phyloP scores from a whole-genome alignment of 2,888 invertebrate genomes.

The Nomada lathburiana region DNA sequence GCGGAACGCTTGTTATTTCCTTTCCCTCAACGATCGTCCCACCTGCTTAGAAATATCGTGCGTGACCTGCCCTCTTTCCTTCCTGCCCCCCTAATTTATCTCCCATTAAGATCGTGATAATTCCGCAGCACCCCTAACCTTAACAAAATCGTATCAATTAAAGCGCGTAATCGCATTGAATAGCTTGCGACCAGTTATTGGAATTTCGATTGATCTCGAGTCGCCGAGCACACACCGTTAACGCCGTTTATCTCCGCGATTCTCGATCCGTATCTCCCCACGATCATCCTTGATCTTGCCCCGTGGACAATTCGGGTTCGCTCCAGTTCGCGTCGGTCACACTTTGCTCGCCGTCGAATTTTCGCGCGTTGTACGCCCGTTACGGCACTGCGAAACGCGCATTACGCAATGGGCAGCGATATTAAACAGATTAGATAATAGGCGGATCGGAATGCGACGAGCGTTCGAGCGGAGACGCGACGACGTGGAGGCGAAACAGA shows the following conservation, averaged over 20 bases:
- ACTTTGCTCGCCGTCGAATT: background rate
- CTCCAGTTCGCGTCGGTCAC: background rate
- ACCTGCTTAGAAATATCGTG: too few species aligned
- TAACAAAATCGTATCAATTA: too few species aligned
- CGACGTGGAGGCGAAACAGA: background rate
- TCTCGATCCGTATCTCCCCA: too few species aligned
- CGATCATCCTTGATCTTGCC: background rate
- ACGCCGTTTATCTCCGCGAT: too few species aligned
- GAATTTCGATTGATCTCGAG: too few species aligned
- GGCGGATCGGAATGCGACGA: background rate
- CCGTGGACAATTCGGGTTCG: background rate
- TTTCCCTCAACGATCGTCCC: background rate
- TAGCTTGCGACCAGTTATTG: too few species aligned
- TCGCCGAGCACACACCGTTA: too few species aligned
- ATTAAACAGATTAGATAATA: slow-evolving; percentile 33
- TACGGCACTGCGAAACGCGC: background rate
- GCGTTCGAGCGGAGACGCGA: background rate
- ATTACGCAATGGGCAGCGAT: slow-evolving; percentile 1
- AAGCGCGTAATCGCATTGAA: too few species aligned
- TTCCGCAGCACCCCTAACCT: too few species aligned
- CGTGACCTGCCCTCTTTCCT: too few species aligned
- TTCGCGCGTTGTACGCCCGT: background rate
- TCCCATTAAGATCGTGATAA: too few species aligned
- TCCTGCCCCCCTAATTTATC: too few species aligned
- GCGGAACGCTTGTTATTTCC: background rate